A percentile compares a stretch with the other conserved stretches of the same genome.
phyloP scores from a whole-genome alignment of 2,888 invertebrate species.

The Disparrhopalites patrizii region DNA sequence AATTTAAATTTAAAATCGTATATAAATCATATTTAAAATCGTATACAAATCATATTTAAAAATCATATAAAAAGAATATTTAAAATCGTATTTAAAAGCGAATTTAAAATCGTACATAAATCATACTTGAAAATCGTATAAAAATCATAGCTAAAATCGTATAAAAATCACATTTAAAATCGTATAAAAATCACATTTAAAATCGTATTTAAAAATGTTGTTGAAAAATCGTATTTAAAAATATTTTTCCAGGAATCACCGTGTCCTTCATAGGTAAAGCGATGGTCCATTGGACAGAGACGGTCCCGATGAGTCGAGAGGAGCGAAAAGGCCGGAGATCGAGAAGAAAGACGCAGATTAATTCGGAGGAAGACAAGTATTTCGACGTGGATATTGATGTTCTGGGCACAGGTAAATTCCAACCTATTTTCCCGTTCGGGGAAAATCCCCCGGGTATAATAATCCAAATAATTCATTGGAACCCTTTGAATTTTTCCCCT shows the following conservation, averaged over 20 bases:
- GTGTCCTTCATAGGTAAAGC: conserved; percentile 70
- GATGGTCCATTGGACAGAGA: conserved; percentile 67
- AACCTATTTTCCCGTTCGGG: conserved; percentile 27
- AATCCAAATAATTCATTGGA: background rate
- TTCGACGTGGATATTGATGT: conserved; percentile 72
- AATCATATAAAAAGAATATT: too few species aligned
- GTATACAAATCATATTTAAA: too few species aligned
- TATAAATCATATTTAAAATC: too few species aligned
- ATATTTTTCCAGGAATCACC: conserved; percentile 71
- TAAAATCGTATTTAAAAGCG: too few species aligned
- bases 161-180: too few species aligned
- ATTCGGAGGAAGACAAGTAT: conserved; percentile 71
- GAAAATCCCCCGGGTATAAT: background rate
- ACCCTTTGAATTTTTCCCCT: background rate
- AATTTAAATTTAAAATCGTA: too few species aligned
- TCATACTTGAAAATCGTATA: too few species aligned
- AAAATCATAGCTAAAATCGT: too few species aligned
- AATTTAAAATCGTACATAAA: too few species aligned
- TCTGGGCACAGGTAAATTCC: conserved; percentile 62
- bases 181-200: too few species aligned
- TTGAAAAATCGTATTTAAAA: too few species aligned
- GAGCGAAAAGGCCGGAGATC: conserved; percentile 54
- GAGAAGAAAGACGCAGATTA: conserved; percentile 58
- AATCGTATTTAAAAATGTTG: too few species aligned
- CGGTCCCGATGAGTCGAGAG: conserved; percentile 53